Conservation (phyloP, 2,797 vertebrate species). For the Arrhamphus sclerolepis region DNA sequence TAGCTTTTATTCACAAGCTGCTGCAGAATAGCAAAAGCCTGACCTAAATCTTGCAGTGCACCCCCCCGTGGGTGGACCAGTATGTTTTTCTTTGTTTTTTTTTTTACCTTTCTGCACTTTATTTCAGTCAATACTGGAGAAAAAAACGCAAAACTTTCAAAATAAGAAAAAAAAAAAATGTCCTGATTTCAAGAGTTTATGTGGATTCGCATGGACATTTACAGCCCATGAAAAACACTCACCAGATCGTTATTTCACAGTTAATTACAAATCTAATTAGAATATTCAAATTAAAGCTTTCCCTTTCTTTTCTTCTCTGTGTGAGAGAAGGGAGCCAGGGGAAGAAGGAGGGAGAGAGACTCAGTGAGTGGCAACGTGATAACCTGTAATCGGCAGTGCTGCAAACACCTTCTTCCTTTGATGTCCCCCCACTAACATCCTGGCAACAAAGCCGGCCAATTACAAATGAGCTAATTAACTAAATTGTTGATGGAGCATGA, state of each 20-base stretch:
- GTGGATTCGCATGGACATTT: conserved; percentile 76
- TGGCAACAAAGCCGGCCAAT: conserved; percentile 98
- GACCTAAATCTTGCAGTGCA: conserved; percentile 66
- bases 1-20: conserved; percentile 50
- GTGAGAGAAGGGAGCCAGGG: conserved; percentile 66
- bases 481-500: conserved; percentile 99
- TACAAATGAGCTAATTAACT: conserved; percentile 99
- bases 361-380: conserved; percentile 87
- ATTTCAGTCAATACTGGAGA: conserved; percentile 54
- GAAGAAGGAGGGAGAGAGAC: conserved; percentile 60
- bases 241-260: conserved; percentile 84
- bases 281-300: conserved; percentile 86
- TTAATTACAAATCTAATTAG: conserved; percentile 87
- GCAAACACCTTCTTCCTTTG: conserved; percentile 98
- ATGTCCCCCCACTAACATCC: conserved; percentile 96
- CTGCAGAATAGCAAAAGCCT: conserved; percentile 55
- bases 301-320: conserved; percentile 74
- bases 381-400: conserved; percentile 88
- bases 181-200: conserved; percentile 75
- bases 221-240: conserved; percentile 75
- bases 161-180: conserved; percentile 64
- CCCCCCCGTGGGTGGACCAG: conserved; percentile 54
- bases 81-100: conserved; percentile 26
- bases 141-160: conserved; percentile 64
- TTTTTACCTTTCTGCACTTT: conserved; percentile 51